phyloP scores from a whole-genome alignment of 2,797 vertebrate genomes.

The Mus spretus region DNA sequence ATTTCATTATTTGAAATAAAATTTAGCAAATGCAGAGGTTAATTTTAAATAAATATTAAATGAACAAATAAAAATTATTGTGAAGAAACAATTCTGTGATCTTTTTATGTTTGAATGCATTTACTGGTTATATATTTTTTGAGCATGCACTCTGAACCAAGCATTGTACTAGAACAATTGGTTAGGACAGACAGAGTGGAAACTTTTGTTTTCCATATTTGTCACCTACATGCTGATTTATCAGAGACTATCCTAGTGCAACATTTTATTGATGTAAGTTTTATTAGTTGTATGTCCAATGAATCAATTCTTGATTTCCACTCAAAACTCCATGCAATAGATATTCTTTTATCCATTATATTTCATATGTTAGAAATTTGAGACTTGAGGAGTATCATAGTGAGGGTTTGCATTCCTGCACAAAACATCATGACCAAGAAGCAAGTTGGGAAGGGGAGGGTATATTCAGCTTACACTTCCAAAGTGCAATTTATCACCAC shows the following conservation, averaged over 20 bases:
- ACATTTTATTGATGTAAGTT: neutral
- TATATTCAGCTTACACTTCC: no score
- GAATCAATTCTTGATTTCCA: neutral
- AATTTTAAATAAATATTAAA: neutral
- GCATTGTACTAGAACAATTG: neutral
- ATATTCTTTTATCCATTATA: neutral
- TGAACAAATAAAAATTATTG: neutral
- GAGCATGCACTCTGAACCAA: neutral
- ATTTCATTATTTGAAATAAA: neutral
- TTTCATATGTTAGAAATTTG: neutral
- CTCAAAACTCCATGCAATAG: neutral
- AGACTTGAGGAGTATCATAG: neutral
- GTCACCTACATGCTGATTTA: neutral
- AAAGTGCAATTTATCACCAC: no score
- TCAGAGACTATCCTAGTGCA: neutral
- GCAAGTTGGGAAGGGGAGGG: no score
- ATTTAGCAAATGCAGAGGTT: neutral
- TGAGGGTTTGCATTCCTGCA: no score
- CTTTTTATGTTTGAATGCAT: neutral
- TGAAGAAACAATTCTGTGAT: neutral
- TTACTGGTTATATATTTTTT: neutral
- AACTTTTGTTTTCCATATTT: neutral
- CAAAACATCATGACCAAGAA: no score
- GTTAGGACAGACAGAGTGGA: neutral
- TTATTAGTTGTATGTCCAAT: neutral